Percentiles rank a stretch among this genome's conserved stretches.
phyloP scores from a whole-genome alignment of 2,113 vertebrate genomes.

The Bubo bubo region DNA sequence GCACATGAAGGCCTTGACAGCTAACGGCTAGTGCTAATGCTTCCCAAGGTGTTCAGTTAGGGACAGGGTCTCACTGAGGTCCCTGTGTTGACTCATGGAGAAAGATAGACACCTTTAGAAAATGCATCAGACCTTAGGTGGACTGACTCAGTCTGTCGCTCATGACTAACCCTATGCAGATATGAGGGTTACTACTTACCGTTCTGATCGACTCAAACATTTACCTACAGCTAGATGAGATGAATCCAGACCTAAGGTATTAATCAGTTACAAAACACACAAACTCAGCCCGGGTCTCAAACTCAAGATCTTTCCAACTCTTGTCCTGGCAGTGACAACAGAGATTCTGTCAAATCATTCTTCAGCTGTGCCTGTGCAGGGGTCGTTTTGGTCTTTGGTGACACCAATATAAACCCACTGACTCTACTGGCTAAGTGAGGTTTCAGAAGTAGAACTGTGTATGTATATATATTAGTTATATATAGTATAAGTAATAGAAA shows the following conservation, averaged over 20 bases:
- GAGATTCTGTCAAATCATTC: background rate
- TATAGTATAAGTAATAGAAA: background rate
- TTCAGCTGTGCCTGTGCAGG: background rate
- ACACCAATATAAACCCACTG: background rate
- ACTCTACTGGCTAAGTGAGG: background rate
- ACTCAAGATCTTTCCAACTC: background rate
- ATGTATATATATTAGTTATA: background rate
- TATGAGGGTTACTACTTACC: background rate
- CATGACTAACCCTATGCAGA: background rate
- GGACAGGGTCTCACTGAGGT: background rate
- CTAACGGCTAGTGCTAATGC: rapidly evolving
- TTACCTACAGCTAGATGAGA: background rate
- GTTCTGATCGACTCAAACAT: background rate
- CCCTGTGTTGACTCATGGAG: background rate
- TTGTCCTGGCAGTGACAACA: background rate
- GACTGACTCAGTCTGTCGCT: background rate
- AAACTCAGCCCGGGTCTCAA: background rate
- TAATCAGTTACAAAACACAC: background rate
- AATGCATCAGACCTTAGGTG: background rate
- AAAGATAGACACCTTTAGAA: background rate
- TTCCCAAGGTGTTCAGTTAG: background rate
- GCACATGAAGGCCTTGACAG: background rate
- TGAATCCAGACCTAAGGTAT: background rate
- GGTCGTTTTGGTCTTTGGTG: background rate
- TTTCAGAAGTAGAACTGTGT: background rate